phyloP scores from a whole-genome alignment of 2,888 invertebrate genomes.

The Panzeria rudis region DNA sequence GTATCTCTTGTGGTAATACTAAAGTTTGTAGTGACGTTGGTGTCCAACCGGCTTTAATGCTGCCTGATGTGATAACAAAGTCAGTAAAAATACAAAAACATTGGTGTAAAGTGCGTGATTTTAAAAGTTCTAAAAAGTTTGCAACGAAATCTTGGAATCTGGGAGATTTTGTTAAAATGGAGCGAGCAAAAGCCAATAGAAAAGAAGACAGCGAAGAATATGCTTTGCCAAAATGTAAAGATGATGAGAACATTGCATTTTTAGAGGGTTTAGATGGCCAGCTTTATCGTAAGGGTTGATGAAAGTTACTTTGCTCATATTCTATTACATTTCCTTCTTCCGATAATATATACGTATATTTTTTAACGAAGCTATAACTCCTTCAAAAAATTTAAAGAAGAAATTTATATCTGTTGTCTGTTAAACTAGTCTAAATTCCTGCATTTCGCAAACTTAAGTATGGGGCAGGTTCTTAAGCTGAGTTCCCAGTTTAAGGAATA shows the following conservation, averaged over 20 bases:
- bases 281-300: slow-evolving; percentile 68
- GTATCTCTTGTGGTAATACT: slow-evolving; percentile 78
- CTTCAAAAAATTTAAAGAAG: too few relatives aligned
- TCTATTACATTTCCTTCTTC: background rate
- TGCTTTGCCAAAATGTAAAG: slow-evolving; percentile 8
- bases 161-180: background rate
- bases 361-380: too few relatives aligned
- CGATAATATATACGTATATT: slow-evolving; percentile 14
- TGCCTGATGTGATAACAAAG: slow-evolving; percentile 71
- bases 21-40: slow-evolving; percentile 77
- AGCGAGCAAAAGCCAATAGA: background rate
- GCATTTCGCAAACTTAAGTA: too few relatives aligned
- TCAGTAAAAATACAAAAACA: background rate
- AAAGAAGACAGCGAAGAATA: background rate
- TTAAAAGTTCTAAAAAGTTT: background rate
- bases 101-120: background rate
- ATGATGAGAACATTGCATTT: slow-evolving; percentile 45
- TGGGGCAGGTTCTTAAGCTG: too few relatives aligned
- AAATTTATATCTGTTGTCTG: too few relatives aligned
- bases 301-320: background rate
- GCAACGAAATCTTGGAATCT: background rate
- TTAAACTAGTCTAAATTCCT: too few relatives aligned
- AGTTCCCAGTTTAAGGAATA: too few relatives aligned
- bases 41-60: slow-evolving; percentile 63
- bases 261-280: slow-evolving; percentile 70